Evolutionary conservation across 2,888 invertebrate species (phyloP), one percentile per base, ranked within the genome.

Genomic region (Ophioninae sp.): DNA sequence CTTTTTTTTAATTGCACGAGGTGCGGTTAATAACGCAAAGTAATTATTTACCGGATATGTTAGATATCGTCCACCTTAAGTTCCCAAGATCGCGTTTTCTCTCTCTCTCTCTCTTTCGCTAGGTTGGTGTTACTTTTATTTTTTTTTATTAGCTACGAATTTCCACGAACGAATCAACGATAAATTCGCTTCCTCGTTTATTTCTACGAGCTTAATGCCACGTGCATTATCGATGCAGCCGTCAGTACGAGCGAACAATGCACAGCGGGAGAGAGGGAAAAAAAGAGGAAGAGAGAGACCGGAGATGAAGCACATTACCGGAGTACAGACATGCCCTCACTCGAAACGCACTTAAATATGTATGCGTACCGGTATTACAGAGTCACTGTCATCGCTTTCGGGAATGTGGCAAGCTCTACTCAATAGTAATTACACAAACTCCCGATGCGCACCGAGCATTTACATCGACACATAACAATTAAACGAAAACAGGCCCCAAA

Each of bases 51-150:
- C 64, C 71, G 58, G 58, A n/a, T 71, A 23, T 75, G 75, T 71
- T 76, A 71, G 71, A 71, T 81, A 69, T 80, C 75, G 75, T 13
- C 76, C 44, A 71, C 71, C 58, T 65, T 22, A 30, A 58, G 56
- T 63, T 64, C 41, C 7, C 23, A 20, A 23, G 68, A 44, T 9
- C 9, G 9, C n/a, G 30, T 59, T 10, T 67, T 41, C 61, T 72
- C n/a, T 72, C 56, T 56, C 30, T 69, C 30, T 20, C 30, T 59
- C 58, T 23, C 63, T 30, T 17, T 74, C 51, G 17, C 30, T 30
- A 8, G 7, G 22, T 44, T 22, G 51, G 13, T 17, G 13, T 67
- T n/a, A 59, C 20, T 22, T 51, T 20, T 79, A 67, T 79, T 30
- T 58, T 65, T 59, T 30, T 10, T 10, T 30, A 10, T 30, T 30